Percentiles rank a stretch among this genome's conserved stretches.
phyloP scores from a whole-genome alignment of 2,888 invertebrate genomes.

The Sthenelais limicola region DNA sequence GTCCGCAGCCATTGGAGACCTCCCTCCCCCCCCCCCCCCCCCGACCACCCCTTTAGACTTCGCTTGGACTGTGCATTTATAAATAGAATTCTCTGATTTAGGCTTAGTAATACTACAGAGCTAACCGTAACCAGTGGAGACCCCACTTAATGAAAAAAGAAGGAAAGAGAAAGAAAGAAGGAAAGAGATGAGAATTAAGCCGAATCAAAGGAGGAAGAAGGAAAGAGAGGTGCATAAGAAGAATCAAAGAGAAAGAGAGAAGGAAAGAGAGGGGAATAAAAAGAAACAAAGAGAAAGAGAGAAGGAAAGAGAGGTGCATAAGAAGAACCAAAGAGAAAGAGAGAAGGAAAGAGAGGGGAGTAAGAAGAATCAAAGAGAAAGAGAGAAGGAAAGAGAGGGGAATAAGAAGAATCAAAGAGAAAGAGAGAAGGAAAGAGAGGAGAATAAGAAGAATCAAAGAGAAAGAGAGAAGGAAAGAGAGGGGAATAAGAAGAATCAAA shows the following conservation, averaged over 20 bases:
- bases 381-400: background rate
- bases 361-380: background rate
- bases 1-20: too few relatives aligned
- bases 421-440: constrained; percentile 3
- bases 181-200: background rate
- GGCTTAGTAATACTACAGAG: too few relatives aligned
- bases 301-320: constrained; percentile 1
- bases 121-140: too few relatives aligned
- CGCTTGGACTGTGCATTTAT: too few relatives aligned
- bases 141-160: too few relatives aligned
- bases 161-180: background rate
- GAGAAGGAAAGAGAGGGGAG: background rate
- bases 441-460: background rate
- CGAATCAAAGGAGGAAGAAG: background rate
- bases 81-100: too few relatives aligned
- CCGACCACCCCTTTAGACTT: too few relatives aligned
- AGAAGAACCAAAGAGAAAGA: background rate
- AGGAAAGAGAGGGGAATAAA: background rate
- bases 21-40: too few relatives aligned
- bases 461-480: background rate
- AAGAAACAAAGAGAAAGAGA: background rate
- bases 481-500: background rate
- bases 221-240: background rate
- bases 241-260: background rate
- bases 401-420: background rate